These are phyloP conservation scores for Tetramorium parvispinum DNA, from an alignment of 1,140 invertebrate species.

Conservation along the genomic window DNA sequence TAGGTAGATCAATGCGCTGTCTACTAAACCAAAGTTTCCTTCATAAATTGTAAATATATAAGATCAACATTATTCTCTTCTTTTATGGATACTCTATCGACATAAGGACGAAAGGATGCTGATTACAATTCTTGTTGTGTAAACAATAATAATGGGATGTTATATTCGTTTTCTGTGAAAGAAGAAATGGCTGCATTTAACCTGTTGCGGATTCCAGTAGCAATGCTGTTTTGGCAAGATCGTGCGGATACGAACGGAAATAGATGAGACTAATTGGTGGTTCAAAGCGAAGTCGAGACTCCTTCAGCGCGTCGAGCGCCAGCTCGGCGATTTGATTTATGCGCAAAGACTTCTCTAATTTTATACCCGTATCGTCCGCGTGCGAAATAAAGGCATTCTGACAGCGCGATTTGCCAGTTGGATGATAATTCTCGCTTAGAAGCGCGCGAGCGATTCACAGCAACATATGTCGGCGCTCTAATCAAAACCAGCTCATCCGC, in stretches of 20 bases:
- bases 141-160: too few relatives aligned
- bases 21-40: too few relatives aligned
- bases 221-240: slow-evolving; percentile 33
- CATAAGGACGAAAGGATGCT: too few relatives aligned
- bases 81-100: too few relatives aligned
- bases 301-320: slow-evolving; percentile 10
- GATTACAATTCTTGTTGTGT: too few relatives aligned
- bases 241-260: slow-evolving; percentile 14
- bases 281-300: slow-evolving; percentile 29
- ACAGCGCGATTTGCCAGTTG: slow-evolving; percentile 4
- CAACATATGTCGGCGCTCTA: slow-evolving; percentile 33
- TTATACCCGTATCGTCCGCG: background rate
- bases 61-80: too few relatives aligned
- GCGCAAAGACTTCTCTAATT: background rate
- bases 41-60: too few relatives aligned
- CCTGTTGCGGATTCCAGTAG: background rate
- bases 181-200: too few relatives aligned
- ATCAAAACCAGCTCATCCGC: slow-evolving; percentile 13
- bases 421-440: slow-evolving; percentile 15
- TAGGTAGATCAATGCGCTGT: too few relatives aligned
- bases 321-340: slow-evolving; percentile 26
- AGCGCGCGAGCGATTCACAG: slow-evolving; percentile 2
- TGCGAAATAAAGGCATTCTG: background rate
- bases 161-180: too few relatives aligned
- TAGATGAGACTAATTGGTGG: slow-evolving; percentile 50